Evolutionary conservation across 2,113 vertebrate species (phyloP).

Genomic region (Heptranchias perlo): DNA sequence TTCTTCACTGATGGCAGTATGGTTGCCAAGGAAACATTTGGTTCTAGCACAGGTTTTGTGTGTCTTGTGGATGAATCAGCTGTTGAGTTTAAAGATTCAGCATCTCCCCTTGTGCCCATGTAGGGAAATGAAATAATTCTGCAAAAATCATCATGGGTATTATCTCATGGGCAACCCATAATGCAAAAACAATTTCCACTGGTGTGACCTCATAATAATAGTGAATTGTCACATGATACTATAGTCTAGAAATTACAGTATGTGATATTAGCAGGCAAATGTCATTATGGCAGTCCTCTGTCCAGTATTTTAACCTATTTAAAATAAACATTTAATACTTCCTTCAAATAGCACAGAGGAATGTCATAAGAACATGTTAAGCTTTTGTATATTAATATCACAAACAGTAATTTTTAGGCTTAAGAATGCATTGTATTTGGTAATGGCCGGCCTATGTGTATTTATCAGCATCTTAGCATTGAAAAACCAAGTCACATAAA

Average conservation of each 20-base stretch:
- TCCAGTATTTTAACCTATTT: neutral
- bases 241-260: neutral
- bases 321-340: neutral
- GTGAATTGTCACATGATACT: neutral
- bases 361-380: neutral
- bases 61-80: neutral
- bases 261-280: neutral
- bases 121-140: neutral
- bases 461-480: neutral
- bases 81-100: conserved; percentile 18
- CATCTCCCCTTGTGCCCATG: neutral
- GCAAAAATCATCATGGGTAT: neutral
- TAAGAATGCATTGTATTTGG: neutral
- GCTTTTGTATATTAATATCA: neutral
- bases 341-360: neutral
- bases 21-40: neutral
- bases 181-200: neutral
- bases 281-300: neutral
- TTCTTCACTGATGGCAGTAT: neutral
- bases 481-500: neutral
- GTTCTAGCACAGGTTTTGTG: neutral
- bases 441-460: neutral
- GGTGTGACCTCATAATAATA: neutral
- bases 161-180: neutral
- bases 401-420: neutral